A percentile compares a stretch with the other conserved stretches of the same genome.
phyloP scores from a whole-genome alignment of 2,888 invertebrate species.

The Abrostola triplasia region DNA sequence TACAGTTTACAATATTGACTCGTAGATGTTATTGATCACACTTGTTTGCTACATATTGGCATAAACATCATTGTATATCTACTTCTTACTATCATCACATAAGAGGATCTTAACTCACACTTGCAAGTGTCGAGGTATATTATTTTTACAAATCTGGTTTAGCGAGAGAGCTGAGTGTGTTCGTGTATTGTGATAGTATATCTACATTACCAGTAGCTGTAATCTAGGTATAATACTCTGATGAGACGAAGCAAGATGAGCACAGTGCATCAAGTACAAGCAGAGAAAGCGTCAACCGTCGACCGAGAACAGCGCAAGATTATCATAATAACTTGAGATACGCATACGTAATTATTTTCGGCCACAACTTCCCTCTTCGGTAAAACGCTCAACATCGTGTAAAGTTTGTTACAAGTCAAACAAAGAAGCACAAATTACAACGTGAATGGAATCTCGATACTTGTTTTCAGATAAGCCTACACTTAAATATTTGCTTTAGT shows the following conservation, averaged over 20 bases:
- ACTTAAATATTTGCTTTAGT: conserved; percentile 34
- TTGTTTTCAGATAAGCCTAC: conserved; percentile 20
- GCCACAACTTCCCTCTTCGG: conserved; percentile 18
- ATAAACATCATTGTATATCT: too few relatives aligned
- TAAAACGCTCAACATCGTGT: conserved; percentile 19
- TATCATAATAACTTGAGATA: conserved; percentile 28
- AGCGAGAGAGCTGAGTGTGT: too few relatives aligned
- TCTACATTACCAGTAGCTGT: too few relatives aligned
- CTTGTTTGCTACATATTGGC: too few relatives aligned
- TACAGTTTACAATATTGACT: too few relatives aligned
- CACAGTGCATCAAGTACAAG: conserved; percentile 11
- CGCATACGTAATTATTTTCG: conserved; percentile 41
- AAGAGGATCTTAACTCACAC: too few relatives aligned
- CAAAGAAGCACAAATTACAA: conserved; percentile 11
- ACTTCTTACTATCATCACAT: too few relatives aligned
- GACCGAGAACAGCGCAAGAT: conserved; percentile 21
- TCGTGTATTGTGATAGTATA: too few relatives aligned
- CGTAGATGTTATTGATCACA: too few relatives aligned
- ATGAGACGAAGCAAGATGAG: neutral
- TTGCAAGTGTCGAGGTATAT: too few relatives aligned
- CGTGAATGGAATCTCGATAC: conserved; percentile 2
- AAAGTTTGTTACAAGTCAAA: conserved; percentile 26
- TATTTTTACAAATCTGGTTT: too few relatives aligned
- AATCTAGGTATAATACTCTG: too few relatives aligned
- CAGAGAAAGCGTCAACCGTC: conserved; percentile 21